Percentiles rank a stretch among this genome's conserved stretches.
Evolutionary conservation across 2,797 vertebrate species (phyloP).

Genomic region (Spondyliosoma cantharus): DNA sequence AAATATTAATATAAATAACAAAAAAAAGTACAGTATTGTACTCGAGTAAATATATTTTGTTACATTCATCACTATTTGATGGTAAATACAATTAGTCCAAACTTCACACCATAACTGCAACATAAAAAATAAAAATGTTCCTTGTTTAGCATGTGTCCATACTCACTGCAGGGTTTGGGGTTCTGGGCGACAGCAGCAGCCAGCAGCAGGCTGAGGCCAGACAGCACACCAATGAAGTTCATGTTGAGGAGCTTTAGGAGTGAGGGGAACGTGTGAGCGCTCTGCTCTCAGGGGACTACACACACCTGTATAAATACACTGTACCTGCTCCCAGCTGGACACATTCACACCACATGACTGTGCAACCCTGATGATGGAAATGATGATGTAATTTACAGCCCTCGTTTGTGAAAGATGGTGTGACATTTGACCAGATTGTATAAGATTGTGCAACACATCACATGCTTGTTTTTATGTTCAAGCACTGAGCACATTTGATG

Average conservation of each 20-base stretch:
- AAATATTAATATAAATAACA: too few species aligned
- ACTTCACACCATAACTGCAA: too few species aligned
- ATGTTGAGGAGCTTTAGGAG: conserved; percentile 37
- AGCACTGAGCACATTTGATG: not conserved
- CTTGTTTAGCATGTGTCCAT: not conserved
- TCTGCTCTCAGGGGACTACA: not conserved
- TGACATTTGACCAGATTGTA: not conserved
- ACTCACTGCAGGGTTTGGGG: conserved; percentile 66
- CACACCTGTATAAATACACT: conserved; percentile 23
- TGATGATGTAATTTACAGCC: not conserved
- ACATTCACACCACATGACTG: not conserved
- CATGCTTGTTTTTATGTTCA: conserved; percentile 1
- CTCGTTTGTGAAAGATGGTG: not conserved
- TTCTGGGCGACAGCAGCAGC: conserved; percentile 38
- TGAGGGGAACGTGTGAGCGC: not conserved
- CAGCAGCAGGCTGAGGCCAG: conserved; percentile 56
- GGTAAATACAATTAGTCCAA: too few species aligned
- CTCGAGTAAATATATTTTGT: too few species aligned
- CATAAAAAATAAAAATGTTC: not conserved
- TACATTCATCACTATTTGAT: too few species aligned
- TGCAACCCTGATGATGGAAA: not conserved
- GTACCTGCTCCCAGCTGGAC: conserved; percentile 14
- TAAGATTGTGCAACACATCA: conserved; percentile 15
- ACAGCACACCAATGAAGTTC: conserved; percentile 32
- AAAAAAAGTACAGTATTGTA: too few species aligned